Evolutionary conservation across 2,888 invertebrate species (phyloP).

Genomic region (Zaprionus obscuricornis): DNA sequence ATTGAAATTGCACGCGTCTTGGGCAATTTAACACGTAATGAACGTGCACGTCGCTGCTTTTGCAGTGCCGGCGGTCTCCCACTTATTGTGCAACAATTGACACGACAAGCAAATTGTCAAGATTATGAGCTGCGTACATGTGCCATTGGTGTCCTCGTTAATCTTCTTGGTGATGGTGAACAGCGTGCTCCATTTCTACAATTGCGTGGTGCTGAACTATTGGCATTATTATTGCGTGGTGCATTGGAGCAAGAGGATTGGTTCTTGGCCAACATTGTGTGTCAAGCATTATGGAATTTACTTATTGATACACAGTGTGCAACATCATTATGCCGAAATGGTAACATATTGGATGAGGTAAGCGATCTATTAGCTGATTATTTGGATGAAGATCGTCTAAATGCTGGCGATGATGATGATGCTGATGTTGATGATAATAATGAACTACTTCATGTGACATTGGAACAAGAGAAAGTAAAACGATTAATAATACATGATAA

Average conservation of each 20-base stretch:
- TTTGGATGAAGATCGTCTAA: slow-evolving; percentile 86
- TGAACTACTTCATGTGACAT: too few relatives aligned
- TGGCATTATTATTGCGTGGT: slow-evolving; percentile 85
- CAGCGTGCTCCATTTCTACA: slow-evolving; percentile 85
- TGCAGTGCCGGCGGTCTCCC: slow-evolving; percentile 87
- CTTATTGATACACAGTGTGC: slow-evolving; percentile 84
- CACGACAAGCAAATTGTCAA: slow-evolving; percentile 72
- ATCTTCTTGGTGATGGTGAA: slow-evolving; percentile 87
- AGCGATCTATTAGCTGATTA: slow-evolving; percentile 85
- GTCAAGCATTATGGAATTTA: slow-evolving; percentile 90
- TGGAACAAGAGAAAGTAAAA: slow-evolving; percentile 9
- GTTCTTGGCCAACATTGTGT: slow-evolving; percentile 89
- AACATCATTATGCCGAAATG: slow-evolving; percentile 49
- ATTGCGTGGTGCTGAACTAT: slow-evolving; percentile 84
- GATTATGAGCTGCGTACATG: slow-evolving; percentile 89
- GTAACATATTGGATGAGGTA: slow-evolving; percentile 85
- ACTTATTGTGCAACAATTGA: slow-evolving; percentile 83
- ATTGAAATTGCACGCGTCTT: slow-evolving; percentile 91
- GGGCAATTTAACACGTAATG: slow-evolving; percentile 91
- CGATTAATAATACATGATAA: too few relatives aligned
- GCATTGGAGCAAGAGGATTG: slow-evolving; percentile 87
- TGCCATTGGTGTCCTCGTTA: slow-evolving; percentile 92
- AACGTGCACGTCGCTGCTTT: slow-evolving; percentile 87
- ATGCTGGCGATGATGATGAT: slow-evolving; percentile 24
- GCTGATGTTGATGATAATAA: slow-evolving; percentile 38